These are phyloP conservation scores for Morbakka virulenta DNA, from an alignment of 30 jellyfish, hydroid and myxozoan genomes.

Conservation along the genomic window DNA sequence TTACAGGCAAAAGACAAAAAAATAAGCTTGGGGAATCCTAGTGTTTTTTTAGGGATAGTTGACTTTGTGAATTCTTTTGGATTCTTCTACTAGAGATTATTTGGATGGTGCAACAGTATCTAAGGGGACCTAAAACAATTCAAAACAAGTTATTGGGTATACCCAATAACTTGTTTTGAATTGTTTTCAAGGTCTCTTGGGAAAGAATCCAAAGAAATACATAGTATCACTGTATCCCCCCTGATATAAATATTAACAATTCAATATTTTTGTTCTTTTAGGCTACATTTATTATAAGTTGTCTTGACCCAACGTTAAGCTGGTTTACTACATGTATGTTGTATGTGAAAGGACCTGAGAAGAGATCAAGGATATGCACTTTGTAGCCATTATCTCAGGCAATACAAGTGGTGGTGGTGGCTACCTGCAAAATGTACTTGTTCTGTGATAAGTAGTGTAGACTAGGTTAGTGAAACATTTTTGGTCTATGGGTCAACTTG, in stretches of 20 bases:
- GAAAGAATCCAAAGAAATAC: too few relatives aligned
- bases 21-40: background rate
- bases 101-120: constrained; percentile 21
- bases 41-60: too few relatives aligned
- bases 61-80: too few relatives aligned
- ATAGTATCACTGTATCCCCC: too few relatives aligned
- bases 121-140: constrained; percentile 31
- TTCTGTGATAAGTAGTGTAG: constrained; percentile 17
- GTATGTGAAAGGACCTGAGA: background rate
- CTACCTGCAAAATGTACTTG: constrained; percentile 14
- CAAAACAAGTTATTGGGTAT: constrained; percentile 48
- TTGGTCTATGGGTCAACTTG: constrained; percentile 5
- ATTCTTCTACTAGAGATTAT: constrained; percentile 18
- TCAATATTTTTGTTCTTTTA: too few relatives aligned
- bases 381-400: constrained; percentile 20
- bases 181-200: constrained; percentile 26
- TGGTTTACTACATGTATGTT: too few relatives aligned
- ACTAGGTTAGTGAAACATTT: constrained; percentile 15
- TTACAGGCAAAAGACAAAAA: too few relatives aligned
- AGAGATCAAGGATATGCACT: constrained; percentile 12
- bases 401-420: constrained; percentile 32
- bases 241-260: too few relatives aligned
- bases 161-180: constrained; percentile 44
- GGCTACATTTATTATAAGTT: too few relatives aligned
- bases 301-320: too few relatives aligned